Evolutionary conservation across 1,140 invertebrate genomes (phyloP).

Genomic region (Drosophila subpulchrella): DNA sequence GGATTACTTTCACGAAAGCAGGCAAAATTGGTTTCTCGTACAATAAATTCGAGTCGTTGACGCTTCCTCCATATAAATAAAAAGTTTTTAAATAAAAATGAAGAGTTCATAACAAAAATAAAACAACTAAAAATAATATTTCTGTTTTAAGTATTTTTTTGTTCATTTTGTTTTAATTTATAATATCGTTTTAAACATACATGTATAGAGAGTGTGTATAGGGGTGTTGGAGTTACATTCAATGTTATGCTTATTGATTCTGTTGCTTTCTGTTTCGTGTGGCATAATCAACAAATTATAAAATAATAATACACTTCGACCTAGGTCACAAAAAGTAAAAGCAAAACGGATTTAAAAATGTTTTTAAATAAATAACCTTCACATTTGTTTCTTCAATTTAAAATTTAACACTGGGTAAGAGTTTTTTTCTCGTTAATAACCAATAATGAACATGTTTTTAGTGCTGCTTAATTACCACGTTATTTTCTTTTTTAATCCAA

Average conservation of each 20-base stretch:
- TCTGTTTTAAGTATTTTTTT: conserved; percentile 59
- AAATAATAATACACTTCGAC: conserved; percentile 67
- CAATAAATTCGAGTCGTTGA: conserved; percentile 77
- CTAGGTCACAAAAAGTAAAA: conserved; percentile 14
- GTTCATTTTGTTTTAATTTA: conserved; percentile 60
- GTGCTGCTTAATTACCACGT: conserved; percentile 4
- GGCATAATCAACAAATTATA: conserved; percentile 65
- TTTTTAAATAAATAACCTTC: conserved; percentile 32
- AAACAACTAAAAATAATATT: conserved; percentile 58
- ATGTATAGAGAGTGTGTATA: conserved; percentile 40
- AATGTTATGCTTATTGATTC: conserved; percentile 43
- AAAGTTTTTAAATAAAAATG: conserved; percentile 3
- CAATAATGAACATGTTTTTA: conserved; percentile 17
- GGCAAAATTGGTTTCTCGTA: conserved; percentile 72
- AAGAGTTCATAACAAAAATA: conserved; percentile 31
- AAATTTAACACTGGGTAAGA: conserved; percentile 56
- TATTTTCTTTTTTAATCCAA: conserved; percentile 12
- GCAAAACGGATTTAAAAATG: conserved; percentile 19
- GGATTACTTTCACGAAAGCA: conserved; percentile 66
- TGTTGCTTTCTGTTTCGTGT: conserved; percentile 19
- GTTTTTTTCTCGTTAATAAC: conserved; percentile 21
- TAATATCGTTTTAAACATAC: conserved; percentile 77
- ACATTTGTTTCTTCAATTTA: conserved; percentile 13
- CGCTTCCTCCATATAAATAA: conserved; percentile 32
- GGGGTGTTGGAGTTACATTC: conserved; percentile 62